Percentiles rank a stretch among this genome's conserved stretches.
Conservation (phyloP, 2,113 vertebrate species). For the Cyanistes caeruleus region DNA sequence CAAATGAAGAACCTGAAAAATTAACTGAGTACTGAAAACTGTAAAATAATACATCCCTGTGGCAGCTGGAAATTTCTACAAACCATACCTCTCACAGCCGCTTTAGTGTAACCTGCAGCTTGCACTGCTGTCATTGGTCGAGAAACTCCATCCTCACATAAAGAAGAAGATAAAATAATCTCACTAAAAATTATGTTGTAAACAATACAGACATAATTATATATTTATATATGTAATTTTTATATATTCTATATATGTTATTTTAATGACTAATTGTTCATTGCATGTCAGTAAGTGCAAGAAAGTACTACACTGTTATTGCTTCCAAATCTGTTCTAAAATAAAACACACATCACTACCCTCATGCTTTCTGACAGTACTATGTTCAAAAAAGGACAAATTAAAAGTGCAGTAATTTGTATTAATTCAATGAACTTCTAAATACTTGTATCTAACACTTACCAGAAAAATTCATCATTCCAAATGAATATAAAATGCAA, state of each 20-base stretch:
- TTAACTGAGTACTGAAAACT: neutral
- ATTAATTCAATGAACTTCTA: neutral
- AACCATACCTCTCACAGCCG: conserved; percentile 81
- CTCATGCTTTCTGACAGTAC: neutral
- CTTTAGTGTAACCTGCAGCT: conserved; percentile 92
- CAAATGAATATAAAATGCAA: neutral
- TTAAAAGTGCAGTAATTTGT: neutral
- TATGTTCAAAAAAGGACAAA: neutral
- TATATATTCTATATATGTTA: neutral
- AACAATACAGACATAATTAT: neutral
- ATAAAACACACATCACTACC: neutral
- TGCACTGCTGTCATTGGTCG: conserved; percentile 95
- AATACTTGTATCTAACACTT: neutral
- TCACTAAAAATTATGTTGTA: neutral
- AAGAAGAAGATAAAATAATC: neutral
- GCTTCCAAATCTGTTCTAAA: neutral
- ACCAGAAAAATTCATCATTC: neutral
- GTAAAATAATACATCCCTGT: neutral
- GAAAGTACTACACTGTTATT: neutral
- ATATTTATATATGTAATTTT: neutral
- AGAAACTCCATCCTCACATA: conserved; percentile 85
- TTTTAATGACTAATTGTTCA: neutral
- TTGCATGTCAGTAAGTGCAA: neutral
- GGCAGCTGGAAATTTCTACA: neutral
- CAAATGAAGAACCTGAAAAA: conserved; percentile 87